Evolutionary conservation across 2,888 invertebrate genomes (phyloP), one percentile per base, ranked within the genome.

Genomic region (Drosophila antonietae): DNA sequence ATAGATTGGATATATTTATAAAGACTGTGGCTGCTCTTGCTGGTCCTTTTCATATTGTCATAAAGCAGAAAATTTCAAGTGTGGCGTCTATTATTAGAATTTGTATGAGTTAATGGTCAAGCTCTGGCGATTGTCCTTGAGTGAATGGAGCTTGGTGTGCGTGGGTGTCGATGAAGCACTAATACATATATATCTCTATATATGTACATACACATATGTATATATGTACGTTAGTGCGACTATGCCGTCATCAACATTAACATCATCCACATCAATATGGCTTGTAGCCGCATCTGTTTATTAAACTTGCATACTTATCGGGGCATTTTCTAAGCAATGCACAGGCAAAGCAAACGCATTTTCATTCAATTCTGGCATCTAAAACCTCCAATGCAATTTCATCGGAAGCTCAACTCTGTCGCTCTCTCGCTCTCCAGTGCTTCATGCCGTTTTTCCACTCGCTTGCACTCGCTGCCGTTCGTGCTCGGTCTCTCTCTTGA

Each of bases 301-400:
- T n/a, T 46, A 0, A 1, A 4, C 0, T 37, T 20, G 83, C 80
- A 78, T 87, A 80, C 88, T 87, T 80, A 55, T 59, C 57, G 71
- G 83, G 64, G 69, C 52, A 9, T 5, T 12, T 18, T 39, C 49
- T 49, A 41, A 18, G 62, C 18, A 39, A 18, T 15, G 31, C 43
- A 43, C 8, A 18, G 9, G 43, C 3, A 20, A 20, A 28, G 56
- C 49, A 31, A 49, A 8, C 46, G 46, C 52, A 47, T 7, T 37
- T 68, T 60, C 69, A 68, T 69, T 69, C 53, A 61, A 43, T 58
- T 47, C 20, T 41, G 57, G 49, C 51, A 55, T 37, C 43, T 28
- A 39, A 59, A 57, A 69, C 59, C 66, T 60, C 53, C 55, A 69
- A 56, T 74, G 59, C 62, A 78, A 63, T 65, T 65, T 47, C 43